Conservation (phyloP, 2,888 invertebrate genomes). For the Melanchra persicariae region DNA sequence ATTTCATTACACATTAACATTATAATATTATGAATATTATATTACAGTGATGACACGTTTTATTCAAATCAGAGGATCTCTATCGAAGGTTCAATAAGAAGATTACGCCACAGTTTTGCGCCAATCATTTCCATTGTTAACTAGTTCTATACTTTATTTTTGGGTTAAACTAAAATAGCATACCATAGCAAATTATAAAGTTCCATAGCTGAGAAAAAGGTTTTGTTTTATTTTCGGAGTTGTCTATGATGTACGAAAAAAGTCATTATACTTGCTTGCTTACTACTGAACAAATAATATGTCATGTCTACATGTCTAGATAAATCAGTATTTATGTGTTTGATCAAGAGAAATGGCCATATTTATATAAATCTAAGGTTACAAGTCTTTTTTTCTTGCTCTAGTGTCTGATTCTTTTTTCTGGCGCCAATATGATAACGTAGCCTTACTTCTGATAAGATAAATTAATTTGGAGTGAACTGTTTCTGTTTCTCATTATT, state of each 20-base stretch:
- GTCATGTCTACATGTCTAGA: neutral
- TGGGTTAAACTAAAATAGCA: too few species aligned
- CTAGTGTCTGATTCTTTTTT: neutral
- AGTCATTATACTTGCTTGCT: too few species aligned
- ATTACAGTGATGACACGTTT: neutral
- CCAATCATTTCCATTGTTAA: neutral
- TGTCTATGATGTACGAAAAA: too few species aligned
- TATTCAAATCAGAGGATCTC: neutral
- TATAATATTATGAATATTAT: neutral
- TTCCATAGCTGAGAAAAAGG: too few species aligned
- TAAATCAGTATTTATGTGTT: neutral
- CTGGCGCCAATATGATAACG: neutral
- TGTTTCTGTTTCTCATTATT: neutral
- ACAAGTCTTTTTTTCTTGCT: neutral
- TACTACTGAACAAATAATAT: too few species aligned
- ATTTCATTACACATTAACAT: constrained; percentile 5
- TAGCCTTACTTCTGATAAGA: too few species aligned
- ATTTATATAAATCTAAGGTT: too few species aligned
- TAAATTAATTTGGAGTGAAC: neutral
- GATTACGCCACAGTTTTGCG: neutral
- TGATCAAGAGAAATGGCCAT: too few species aligned
- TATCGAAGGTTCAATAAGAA: neutral
- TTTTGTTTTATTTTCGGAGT: too few species aligned
- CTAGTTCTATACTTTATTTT: too few species aligned
- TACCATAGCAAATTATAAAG: too few species aligned